These are phyloP conservation scores for Bothrops jararaca DNA, from an alignment of 2,113 vertebrate genomes.

Conservation along the genomic window DNA sequence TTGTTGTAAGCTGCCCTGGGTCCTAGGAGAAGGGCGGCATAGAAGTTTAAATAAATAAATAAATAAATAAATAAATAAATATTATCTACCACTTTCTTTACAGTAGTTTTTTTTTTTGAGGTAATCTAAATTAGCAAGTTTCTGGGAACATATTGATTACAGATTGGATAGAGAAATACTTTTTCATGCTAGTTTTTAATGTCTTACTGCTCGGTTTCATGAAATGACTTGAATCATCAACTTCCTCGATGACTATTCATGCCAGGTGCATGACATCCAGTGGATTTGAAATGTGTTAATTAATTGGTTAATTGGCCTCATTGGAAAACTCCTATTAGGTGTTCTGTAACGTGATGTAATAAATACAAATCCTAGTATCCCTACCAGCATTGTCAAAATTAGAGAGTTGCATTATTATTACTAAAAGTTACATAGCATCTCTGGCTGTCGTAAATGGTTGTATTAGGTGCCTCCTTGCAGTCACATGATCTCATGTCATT, in stretches of 20 bases:
- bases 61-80: too few species aligned
- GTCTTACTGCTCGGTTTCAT: background rate
- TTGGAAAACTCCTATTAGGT: background rate
- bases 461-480: too few species aligned
- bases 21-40: too few species aligned
- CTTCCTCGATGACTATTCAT: background rate
- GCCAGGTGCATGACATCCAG: background rate
- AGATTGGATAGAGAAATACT: background rate
- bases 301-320: background rate
- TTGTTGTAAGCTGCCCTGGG: too few species aligned
- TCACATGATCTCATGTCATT: too few species aligned
- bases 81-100: background rate
- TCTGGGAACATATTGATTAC: background rate
- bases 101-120: background rate
- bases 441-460: too few species aligned
- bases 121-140: background rate
- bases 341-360: background rate
- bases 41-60: too few species aligned
- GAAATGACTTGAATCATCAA: background rate
- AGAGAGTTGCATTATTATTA: background rate
- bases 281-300: background rate
- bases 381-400: background rate
- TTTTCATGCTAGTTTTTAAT: background rate
- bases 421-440: background rate
- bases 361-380: background rate